Conservation (phyloP, 53 echinoderm and acorn worm species). For the Echinarachnius parma region DNA sequence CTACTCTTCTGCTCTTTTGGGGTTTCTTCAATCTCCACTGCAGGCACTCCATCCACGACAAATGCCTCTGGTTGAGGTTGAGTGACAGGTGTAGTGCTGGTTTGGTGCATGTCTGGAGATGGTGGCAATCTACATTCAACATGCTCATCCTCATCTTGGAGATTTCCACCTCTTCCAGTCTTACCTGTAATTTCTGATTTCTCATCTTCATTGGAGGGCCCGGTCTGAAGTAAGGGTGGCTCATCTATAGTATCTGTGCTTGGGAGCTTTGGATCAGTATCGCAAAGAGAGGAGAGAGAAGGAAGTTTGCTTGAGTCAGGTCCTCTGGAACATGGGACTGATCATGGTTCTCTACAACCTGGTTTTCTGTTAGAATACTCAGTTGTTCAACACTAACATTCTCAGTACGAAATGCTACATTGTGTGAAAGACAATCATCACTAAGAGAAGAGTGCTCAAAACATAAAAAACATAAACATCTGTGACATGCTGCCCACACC, state of each 20-base stretch:
- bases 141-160: neutral
- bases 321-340: constrained; percentile 2
- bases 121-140: too few relatives aligned
- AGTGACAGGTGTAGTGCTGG: neutral
- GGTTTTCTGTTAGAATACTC: constrained; percentile 7
- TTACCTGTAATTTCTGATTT: neutral
- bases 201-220: neutral
- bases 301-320: neutral
- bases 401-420: constrained; percentile 13
- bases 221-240: constrained; percentile 7
- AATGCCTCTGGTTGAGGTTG: constrained; percentile 4
- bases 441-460: constrained; percentile 36
- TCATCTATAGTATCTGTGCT: neutral
- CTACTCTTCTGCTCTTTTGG: neutral
- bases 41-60: neutral
- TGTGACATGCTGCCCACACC: constrained; percentile 37
- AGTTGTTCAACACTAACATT: constrained; percentile 7
- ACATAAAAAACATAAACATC: constrained; percentile 34
- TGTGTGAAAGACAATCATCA: constrained; percentile 33
- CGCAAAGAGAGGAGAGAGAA: constrained; percentile 1
- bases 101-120: neutral
- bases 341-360: neutral
- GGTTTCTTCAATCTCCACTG: neutral
- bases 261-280: neutral
- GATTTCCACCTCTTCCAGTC: neutral